Percentiles rank a stretch among this genome's conserved stretches.
phyloP scores from a whole-genome alignment of 2,797 vertebrate genomes.

The Aldrovandia affinis region DNA sequence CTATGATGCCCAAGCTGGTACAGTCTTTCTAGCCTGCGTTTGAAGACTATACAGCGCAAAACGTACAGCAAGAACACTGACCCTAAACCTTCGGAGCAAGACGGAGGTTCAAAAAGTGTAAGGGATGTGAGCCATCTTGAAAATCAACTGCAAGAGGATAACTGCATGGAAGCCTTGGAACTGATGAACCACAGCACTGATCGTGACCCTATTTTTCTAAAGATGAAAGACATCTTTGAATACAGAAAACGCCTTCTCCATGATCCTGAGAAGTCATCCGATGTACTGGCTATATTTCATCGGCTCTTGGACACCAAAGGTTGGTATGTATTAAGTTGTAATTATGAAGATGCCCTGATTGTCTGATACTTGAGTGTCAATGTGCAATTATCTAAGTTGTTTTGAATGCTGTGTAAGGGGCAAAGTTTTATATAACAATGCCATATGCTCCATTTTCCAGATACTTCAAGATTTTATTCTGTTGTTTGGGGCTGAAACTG shows the following conservation, averaged over 20 bases:
- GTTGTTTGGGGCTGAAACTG: constrained; percentile 19
- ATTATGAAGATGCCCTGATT: background rate
- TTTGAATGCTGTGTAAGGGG: too few species aligned
- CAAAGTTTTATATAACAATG: too few species aligned
- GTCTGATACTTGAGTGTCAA: background rate
- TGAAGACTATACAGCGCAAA: too few species aligned
- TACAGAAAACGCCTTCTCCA: constrained; percentile 14
- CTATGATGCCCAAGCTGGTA: constrained; percentile 14
- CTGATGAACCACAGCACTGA: constrained; percentile 24
- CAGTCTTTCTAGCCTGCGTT: constrained; percentile 5
- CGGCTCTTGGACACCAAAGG: constrained; percentile 27
- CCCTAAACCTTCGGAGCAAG: too few species aligned
- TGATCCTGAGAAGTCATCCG: constrained; percentile 15
- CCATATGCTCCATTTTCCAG: constrained; percentile 21
- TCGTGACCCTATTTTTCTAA: constrained; percentile 22
- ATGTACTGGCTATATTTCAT: constrained; percentile 3
- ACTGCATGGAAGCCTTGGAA: constrained; percentile 9
- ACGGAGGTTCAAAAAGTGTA: too few species aligned
- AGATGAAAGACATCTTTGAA: constrained; percentile 19
- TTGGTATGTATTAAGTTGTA: background rate
- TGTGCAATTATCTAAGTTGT: too few species aligned
- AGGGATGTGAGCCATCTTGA: too few species aligned
- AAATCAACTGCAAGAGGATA: too few species aligned
- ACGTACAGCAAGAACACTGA: constrained; percentile 20
- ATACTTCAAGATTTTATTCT: constrained; percentile 26